phyloP scores from a whole-genome alignment of 2,888 invertebrate genomes.

The Hipparchia sbordonii region DNA sequence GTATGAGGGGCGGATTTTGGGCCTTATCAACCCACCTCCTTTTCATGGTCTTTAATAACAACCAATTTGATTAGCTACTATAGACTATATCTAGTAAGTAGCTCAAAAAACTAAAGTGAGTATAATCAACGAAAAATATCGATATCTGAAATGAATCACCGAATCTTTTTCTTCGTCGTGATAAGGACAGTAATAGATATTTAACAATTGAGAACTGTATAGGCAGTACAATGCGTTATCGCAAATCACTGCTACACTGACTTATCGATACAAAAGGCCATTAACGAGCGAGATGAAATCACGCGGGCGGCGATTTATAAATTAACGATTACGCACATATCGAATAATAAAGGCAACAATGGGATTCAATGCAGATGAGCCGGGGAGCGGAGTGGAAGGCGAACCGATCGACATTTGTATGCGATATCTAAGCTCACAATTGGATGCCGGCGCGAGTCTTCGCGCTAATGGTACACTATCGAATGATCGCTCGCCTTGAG shows the following conservation, averaged over 20 bases:
- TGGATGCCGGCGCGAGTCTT: slow-evolving; percentile 81
- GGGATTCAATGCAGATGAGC: slow-evolving; percentile 82
- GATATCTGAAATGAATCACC: no score
- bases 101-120: no score
- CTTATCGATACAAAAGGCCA: slow-evolving; percentile 34
- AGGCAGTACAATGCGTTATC: not conserved
- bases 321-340: slow-evolving; percentile 79
- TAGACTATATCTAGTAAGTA: no score
- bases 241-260: slow-evolving; percentile 12
- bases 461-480: slow-evolving; percentile 83
- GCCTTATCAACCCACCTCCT: no score
- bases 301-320: slow-evolving; percentile 62
- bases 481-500: slow-evolving; percentile 73
- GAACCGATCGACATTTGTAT: slow-evolving; percentile 81
- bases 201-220: slow-evolving; percentile 1
- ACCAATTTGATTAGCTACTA: no score
- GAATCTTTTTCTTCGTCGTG: not conserved
- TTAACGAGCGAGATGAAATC: slow-evolving; percentile 46
- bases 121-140: no score
- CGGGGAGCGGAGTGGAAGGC: slow-evolving; percentile 44
- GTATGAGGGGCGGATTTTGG: no score
- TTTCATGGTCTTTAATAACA: no score
- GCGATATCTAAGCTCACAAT: slow-evolving; percentile 82
- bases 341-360: slow-evolving; percentile 80
- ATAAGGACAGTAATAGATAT: not conserved